phyloP scores from a whole-genome alignment of 2,797 vertebrate genomes.

The Geotrypetes seraphini region DNA sequence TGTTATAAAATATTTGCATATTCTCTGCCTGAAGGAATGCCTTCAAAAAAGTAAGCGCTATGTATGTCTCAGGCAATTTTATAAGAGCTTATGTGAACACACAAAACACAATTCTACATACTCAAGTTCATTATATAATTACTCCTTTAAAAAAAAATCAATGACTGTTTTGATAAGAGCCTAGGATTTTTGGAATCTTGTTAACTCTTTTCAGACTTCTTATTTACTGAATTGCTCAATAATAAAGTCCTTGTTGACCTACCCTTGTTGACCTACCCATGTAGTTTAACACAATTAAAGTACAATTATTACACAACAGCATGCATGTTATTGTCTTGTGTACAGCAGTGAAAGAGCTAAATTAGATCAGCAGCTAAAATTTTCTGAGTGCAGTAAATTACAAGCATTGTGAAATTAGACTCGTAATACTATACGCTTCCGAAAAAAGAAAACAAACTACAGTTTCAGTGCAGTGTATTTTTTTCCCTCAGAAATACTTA shows the following conservation, averaged over 20 bases:
- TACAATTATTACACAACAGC: not conserved
- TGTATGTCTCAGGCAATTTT: too few relatives aligned
- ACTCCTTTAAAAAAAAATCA: too few relatives aligned
- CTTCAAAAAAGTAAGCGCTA: too few relatives aligned
- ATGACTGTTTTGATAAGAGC: too few relatives aligned
- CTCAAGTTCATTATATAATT: too few relatives aligned
- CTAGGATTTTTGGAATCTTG: too few relatives aligned
- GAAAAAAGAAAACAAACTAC: conserved; percentile 57
- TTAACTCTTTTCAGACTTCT: too few relatives aligned
- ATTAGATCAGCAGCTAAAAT: conserved; percentile 45
- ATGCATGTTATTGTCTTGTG: not conserved
- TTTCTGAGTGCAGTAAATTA: conserved; percentile 41
- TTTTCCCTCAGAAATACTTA: conserved; percentile 48
- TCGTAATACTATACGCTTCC: conserved; percentile 49
- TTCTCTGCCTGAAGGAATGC: too few relatives aligned
- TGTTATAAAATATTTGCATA: too few relatives aligned
- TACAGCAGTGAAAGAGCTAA: conserved; percentile 18
- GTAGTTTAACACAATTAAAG: not conserved
- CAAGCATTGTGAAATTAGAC: conserved; percentile 50
- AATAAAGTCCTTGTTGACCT: not conserved
- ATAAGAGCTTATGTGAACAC: too few relatives aligned
- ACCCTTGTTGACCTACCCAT: not conserved
- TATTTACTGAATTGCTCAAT: too few relatives aligned
- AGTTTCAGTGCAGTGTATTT: conserved; percentile 25
- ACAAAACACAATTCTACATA: too few relatives aligned